Evolutionary conservation across 2,113 vertebrate species (phyloP).

Genomic region (Rhinichthys klamathensis): DNA sequence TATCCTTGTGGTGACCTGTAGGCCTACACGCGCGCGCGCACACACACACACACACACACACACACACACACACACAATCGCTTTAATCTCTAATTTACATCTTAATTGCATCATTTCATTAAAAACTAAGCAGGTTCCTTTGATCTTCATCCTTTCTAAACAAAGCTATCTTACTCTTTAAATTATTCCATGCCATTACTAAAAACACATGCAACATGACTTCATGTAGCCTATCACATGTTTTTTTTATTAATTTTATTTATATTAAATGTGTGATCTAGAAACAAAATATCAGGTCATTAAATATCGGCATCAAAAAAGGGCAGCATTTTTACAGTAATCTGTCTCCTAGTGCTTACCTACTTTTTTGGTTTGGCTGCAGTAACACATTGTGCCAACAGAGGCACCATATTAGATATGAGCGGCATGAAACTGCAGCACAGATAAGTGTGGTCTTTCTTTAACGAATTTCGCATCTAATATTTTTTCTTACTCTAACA

Average conservation of each 20-base stretch:
- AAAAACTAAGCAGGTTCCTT: not conserved
- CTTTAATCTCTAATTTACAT: conserved; percentile 7
- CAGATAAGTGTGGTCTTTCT: not conserved
- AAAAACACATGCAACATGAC: not conserved
- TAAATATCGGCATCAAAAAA: not conserved
- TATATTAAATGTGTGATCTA: not conserved
- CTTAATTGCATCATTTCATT: not conserved
- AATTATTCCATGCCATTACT: not conserved
- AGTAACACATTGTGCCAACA: not conserved
- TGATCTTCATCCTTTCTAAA: not conserved
- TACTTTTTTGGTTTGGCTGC: not conserved
- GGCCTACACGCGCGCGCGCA: too few relatives aligned
- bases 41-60: too few relatives aligned
- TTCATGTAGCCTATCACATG: not conserved
- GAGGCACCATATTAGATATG: not conserved
- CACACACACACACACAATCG: not conserved
- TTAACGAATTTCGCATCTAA: not conserved
- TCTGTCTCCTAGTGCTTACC: not conserved
- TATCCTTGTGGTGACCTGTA: too few relatives aligned
- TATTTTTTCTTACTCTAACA: not conserved
- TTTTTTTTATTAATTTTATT: not conserved
- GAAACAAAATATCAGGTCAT: not conserved
- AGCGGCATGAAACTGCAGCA: not conserved
- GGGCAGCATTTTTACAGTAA: not conserved
- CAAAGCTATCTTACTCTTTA: not conserved